Evolutionary conservation across 2,113 vertebrate species (phyloP).

Genomic region (Oophaga pumilio): DNA sequence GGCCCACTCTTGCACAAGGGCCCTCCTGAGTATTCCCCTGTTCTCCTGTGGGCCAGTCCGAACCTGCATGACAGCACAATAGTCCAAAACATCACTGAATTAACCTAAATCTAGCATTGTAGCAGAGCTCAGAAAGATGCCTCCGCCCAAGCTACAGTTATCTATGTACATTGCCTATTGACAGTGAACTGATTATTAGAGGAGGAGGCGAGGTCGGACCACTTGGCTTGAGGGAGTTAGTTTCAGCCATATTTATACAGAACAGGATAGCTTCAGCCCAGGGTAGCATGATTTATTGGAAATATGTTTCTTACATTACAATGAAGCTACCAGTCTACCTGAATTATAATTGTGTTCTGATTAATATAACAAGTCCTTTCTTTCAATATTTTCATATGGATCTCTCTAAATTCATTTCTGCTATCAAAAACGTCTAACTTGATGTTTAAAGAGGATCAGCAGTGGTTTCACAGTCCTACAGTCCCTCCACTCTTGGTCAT

Average conservation of each 20-base stretch:
- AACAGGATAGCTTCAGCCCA: background rate
- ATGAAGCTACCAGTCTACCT: constrained; percentile 16
- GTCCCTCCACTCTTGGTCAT: background rate
- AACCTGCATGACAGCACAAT: too few species aligned
- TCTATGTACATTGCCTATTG: too few species aligned
- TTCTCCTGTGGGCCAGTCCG: too few species aligned
- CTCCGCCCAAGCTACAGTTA: too few species aligned
- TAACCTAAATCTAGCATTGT: too few species aligned
- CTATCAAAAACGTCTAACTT: background rate
- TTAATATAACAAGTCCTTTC: background rate
- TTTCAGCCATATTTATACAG: constrained; percentile 25
- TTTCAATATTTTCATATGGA: background rate
- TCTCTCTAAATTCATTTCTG: background rate
- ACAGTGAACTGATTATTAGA: too few species aligned
- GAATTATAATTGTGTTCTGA: background rate
- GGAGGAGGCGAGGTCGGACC: too few species aligned
- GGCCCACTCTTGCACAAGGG: too few species aligned
- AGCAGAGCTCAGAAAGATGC: too few species aligned
- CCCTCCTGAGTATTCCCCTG: too few species aligned
- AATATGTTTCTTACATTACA: background rate
- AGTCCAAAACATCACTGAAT: too few species aligned
- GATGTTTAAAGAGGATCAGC: background rate
- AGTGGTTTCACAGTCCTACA: background rate
- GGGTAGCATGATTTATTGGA: constrained; percentile 23
- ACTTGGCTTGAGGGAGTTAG: too few species aligned